Conservation (phyloP, 2,113 vertebrate genomes). For the Urocitellus parryii region DNA sequence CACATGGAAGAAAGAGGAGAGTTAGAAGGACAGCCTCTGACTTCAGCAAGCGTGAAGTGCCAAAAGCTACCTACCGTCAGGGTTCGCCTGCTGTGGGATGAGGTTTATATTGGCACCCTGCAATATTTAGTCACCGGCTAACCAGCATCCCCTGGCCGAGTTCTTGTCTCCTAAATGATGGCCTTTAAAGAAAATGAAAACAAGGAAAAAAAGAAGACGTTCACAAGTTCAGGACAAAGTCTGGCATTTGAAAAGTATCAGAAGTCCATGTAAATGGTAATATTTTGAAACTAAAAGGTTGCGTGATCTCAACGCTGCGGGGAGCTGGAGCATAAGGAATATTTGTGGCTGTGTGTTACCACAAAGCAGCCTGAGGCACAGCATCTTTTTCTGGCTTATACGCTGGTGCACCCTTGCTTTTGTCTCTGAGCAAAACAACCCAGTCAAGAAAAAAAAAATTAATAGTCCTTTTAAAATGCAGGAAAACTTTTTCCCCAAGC, state of each 20-base stretch:
- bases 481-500: neutral
- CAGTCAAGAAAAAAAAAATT: neutral
- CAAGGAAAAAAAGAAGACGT: neutral
- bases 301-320: neutral
- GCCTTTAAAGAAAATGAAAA: neutral
- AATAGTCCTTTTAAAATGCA: neutral
- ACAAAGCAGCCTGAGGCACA: neutral
- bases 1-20: neutral
- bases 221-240: neutral
- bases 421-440: slow-evolving; percentile 5
- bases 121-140: neutral
- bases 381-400: neutral
- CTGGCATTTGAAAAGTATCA: neutral
- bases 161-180: neutral
- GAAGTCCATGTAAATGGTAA: neutral
- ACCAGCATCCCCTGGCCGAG: neutral
- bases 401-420: neutral
- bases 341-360: neutral
- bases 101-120: too few species aligned
- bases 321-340: neutral
- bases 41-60: neutral
- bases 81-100: too few species aligned
- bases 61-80: too few species aligned
- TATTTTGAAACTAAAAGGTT: slow-evolving; percentile 18
- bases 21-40: neutral